Conservation (phyloP, 2,797 vertebrate genomes). For the Odontamblyopus lacepedii region DNA sequence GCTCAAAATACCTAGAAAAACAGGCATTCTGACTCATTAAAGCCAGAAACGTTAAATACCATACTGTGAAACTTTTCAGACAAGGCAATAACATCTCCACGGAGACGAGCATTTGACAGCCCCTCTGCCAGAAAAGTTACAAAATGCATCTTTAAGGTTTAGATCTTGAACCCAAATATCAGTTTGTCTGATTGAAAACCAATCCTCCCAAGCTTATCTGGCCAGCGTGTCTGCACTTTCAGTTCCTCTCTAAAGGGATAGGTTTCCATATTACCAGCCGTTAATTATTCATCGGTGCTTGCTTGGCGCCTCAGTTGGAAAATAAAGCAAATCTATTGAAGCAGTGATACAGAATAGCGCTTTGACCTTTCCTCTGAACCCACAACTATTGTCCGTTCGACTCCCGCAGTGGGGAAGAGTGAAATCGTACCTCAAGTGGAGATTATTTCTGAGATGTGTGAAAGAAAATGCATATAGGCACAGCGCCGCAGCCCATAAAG, state of each 20-base stretch:
- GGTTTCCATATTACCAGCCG: slow-evolving; percentile 74
- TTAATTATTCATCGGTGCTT: slow-evolving; percentile 76
- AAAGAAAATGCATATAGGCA: slow-evolving; percentile 60
- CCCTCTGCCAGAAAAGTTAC: too few species aligned
- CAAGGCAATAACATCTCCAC: too few species aligned
- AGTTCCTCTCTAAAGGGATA: slow-evolving; percentile 63
- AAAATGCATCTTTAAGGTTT: not conserved
- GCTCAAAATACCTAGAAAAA: too few species aligned
- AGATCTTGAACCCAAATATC: slow-evolving; percentile 32
- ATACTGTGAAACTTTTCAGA: too few species aligned
- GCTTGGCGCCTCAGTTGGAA: slow-evolving; percentile 59
- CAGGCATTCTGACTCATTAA: too few species aligned
- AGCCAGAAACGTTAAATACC: too few species aligned
- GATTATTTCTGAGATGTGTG: slow-evolving; percentile 70
- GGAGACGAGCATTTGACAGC: too few species aligned
- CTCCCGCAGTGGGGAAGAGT: slow-evolving; percentile 53
- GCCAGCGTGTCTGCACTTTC: slow-evolving; percentile 61
- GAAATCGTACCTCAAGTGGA: slow-evolving; percentile 59
- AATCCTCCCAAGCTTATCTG: slow-evolving; percentile 49
- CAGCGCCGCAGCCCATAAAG: slow-evolving; percentile 41
- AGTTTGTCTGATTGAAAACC: slow-evolving; percentile 60
- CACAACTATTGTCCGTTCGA: slow-evolving; percentile 57
- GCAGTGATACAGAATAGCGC: slow-evolving; percentile 57
- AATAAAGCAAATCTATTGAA: slow-evolving; percentile 68
- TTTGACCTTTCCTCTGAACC: slow-evolving; percentile 61